These are phyloP conservation scores for Parelbella ahira DNA, from an alignment of 2,888 invertebrate species.

Conservation along the genomic window DNA sequence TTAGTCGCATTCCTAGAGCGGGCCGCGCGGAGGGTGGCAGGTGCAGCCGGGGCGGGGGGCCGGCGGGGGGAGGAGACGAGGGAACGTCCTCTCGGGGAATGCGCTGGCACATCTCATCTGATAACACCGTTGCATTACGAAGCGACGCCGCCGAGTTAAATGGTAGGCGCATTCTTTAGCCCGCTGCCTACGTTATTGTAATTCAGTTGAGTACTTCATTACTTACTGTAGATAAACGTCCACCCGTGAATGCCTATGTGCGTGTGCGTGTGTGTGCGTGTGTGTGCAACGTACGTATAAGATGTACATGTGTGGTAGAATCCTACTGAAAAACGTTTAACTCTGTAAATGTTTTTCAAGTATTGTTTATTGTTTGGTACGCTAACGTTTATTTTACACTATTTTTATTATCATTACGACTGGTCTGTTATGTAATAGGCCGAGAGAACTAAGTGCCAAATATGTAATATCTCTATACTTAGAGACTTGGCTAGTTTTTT, in stretches of 20 bases:
- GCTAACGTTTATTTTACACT: no score
- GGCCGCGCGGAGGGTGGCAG: slow-evolving; percentile 44
- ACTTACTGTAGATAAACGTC: not conserved
- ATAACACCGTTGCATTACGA: slow-evolving; percentile 25
- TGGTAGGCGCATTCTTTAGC: slow-evolving; percentile 18
- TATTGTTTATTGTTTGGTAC: no score
- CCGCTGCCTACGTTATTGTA: slow-evolving; percentile 13
- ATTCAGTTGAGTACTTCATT: slow-evolving; percentile 5
- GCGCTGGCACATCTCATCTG: slow-evolving; percentile 32
- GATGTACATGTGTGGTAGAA: no score
- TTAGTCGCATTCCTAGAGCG: slow-evolving; percentile 73
- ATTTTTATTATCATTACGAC: no score
- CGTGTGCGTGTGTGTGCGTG: no score
- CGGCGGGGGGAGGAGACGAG: slow-evolving; percentile 19
- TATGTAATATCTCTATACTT: no score
- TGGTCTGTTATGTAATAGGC: no score
- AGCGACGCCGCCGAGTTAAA: slow-evolving; percentile 16
- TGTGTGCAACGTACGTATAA: no score
- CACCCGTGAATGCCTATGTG: not conserved
- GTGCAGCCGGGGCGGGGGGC: slow-evolving; percentile 41
- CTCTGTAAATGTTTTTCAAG: no score
- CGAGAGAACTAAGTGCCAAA: no score
- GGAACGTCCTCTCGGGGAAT: slow-evolving; percentile 43
- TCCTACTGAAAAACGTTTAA: no score
- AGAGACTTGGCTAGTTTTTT: no score